Evolutionary conservation across 1,140 invertebrate species (phyloP).

Genomic region (Planococcus citri): DNA sequence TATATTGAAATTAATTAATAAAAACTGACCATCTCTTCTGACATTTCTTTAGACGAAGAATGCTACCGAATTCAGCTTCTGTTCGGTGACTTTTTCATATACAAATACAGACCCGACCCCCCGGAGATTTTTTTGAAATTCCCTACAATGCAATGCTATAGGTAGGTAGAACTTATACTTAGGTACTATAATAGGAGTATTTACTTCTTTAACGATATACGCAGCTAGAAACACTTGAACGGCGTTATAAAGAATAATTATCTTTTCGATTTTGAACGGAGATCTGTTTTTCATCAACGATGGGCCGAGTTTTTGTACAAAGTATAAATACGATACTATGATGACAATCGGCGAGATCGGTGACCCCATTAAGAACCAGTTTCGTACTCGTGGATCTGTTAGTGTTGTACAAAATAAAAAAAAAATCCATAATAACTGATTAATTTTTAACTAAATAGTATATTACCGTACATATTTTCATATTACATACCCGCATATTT

Average conservation of each 20-base stretch:
- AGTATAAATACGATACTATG: constrained; percentile 39
- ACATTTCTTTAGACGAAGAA: too few species aligned
- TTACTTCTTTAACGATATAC: constrained; percentile 23
- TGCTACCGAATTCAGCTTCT: too few species aligned
- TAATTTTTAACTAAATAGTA: background rate
- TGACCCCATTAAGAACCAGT: constrained; percentile 47
- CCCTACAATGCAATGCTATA: too few species aligned
- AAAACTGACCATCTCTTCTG: background rate
- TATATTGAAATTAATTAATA: background rate
- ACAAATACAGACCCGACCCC: too few species aligned
- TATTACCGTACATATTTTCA: background rate
- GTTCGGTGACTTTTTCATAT: too few species aligned
- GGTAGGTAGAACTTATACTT: too few species aligned
- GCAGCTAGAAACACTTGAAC: constrained; percentile 36
- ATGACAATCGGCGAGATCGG: constrained; percentile 44
- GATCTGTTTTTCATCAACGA: constrained; percentile 44
- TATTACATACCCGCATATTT: background rate
- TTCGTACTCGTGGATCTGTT: constrained; percentile 45
- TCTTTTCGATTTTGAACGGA: constrained; percentile 41
- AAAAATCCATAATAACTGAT: background rate
- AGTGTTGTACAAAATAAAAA: background rate
- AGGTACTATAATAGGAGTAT: too few species aligned
- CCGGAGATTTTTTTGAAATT: too few species aligned
- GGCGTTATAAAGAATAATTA: constrained; percentile 42
- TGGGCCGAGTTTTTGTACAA: constrained; percentile 46